Percentiles rank a stretch among this genome's conserved stretches.
Evolutionary conservation across 1,140 invertebrate species (phyloP).

Genomic region (Magallana angulata): DNA sequence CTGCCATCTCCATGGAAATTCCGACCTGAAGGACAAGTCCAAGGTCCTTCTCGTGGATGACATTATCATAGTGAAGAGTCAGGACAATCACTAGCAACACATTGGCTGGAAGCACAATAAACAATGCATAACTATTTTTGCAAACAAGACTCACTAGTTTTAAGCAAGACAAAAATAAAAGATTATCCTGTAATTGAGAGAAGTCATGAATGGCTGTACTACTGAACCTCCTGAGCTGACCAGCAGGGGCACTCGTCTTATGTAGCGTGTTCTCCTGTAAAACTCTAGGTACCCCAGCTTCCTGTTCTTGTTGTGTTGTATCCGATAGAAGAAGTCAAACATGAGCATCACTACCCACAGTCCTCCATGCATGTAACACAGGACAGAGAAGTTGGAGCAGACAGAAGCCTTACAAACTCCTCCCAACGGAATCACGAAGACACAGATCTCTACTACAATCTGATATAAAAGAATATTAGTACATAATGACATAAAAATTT

Average conservation of each 20-base stretch:
- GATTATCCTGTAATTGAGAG: too few species aligned
- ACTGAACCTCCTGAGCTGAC: conserved; percentile 68
- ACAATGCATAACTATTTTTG: too few species aligned
- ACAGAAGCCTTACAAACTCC: conserved; percentile 38
- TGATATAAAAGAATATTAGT: conserved; percentile 38
- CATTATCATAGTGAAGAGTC: background rate
- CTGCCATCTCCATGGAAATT: conserved; percentile 57
- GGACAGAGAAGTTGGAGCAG: conserved; percentile 51
- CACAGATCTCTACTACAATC: conserved; percentile 55
- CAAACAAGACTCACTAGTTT: too few species aligned
- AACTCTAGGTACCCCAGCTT: conserved; percentile 72
- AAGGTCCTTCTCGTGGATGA: background rate
- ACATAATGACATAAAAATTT: too few species aligned
- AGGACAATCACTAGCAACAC: conserved; percentile 62
- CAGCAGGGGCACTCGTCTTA: conserved; percentile 66
- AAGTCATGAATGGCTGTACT: too few species aligned
- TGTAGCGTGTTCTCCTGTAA: conserved; percentile 69
- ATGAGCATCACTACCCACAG: conserved; percentile 68
- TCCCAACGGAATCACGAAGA: conserved; percentile 59
- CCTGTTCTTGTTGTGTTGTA: conserved; percentile 67
- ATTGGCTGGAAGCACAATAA: conserved; percentile 60
- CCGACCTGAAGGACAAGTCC: conserved; percentile 61
- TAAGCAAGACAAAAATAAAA: too few species aligned
- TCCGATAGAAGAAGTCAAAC: conserved; percentile 65
- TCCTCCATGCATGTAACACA: conserved; percentile 66